A percentile compares a stretch with the other conserved stretches of the same genome.
These are phyloP conservation scores for Carettochelys insculpta DNA, from an alignment of 2,113 vertebrate genomes.

Conservation along the genomic window DNA sequence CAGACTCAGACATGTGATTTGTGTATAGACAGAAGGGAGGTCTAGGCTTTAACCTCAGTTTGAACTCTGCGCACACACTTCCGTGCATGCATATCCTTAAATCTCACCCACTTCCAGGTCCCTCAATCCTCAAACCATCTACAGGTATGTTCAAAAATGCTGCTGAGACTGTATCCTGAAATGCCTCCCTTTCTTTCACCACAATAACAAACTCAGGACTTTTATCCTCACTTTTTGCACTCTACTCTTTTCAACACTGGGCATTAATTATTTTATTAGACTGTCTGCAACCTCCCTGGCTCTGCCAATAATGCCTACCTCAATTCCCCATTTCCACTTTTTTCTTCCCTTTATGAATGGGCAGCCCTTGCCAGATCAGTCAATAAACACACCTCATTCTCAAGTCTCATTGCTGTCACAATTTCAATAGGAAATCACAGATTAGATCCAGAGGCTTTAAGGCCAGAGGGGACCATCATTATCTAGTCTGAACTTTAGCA, in stretches of 20 bases:
- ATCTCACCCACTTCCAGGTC: not conserved
- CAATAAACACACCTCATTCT: too few relatives aligned
- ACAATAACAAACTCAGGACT: not conserved
- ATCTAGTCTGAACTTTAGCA: not conserved
- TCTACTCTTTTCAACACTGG: not conserved
- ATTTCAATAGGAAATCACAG: not conserved
- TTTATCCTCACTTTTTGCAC: not conserved
- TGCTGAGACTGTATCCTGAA: not conserved
- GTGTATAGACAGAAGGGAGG: not conserved
- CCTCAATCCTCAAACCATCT: not conserved
- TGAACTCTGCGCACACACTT: not conserved
- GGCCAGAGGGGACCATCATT: not conserved
- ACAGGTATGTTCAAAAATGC: not conserved
- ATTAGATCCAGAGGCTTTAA: not conserved
- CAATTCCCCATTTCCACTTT: not conserved
- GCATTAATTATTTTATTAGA: not conserved
- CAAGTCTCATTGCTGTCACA: accelerated
- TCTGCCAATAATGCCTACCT: not conserved
- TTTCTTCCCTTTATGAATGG: accelerated
- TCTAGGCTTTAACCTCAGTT: not conserved
- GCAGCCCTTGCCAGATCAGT: not conserved
- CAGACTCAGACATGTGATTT: not conserved
- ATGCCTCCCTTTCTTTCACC: not conserved
- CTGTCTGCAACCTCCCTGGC: not conserved
- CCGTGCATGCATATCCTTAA: not conserved